A percentile compares a stretch with the other conserved stretches of the same genome.
Conservation (phyloP, 1,140 invertebrate genomes). For the Lycorma delicatula region DNA sequence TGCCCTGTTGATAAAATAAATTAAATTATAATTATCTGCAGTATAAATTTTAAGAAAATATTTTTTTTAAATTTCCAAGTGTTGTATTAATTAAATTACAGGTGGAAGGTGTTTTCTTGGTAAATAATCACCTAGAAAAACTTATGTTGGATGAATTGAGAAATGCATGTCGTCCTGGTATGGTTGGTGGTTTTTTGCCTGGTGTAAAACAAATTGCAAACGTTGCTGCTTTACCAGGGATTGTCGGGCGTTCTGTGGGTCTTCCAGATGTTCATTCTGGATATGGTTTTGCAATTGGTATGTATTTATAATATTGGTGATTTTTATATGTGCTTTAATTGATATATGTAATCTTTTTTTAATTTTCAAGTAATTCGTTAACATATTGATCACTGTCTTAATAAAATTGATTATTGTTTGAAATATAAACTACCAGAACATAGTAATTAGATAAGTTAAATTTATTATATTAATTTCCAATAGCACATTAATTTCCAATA, state of each 20-base stretch:
- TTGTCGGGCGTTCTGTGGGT: conserved; percentile 83
- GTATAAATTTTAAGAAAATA: neutral
- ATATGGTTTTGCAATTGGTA: conserved; percentile 97
- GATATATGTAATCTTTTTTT: no score
- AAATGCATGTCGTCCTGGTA: conserved; percentile 79
- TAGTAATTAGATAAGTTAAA: no score
- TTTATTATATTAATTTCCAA: no score
- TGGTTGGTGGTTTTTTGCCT: conserved; percentile 92
- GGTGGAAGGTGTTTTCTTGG: conserved; percentile 98
- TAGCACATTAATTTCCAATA: no score
- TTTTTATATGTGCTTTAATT: no score
- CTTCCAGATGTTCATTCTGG: conserved; percentile 98
- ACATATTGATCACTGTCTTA: no score
- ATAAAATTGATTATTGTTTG: no score
- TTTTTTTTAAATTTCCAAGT: conserved; percentile 9
- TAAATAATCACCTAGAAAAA: conserved; percentile 85
- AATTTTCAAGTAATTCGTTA: no score
- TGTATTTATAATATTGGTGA: no score
- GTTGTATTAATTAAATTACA: conserved; percentile 35
- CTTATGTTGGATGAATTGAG: conserved; percentile 96
- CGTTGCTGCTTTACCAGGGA: conserved; percentile 96
- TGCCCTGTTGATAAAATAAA: neutral
- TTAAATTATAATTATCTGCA: neutral
- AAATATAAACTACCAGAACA: no score
- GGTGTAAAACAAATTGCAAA: conserved; percentile 99